Conservation (phyloP, 2,888 invertebrate genomes). For the Cheilosia vulpina region DNA sequence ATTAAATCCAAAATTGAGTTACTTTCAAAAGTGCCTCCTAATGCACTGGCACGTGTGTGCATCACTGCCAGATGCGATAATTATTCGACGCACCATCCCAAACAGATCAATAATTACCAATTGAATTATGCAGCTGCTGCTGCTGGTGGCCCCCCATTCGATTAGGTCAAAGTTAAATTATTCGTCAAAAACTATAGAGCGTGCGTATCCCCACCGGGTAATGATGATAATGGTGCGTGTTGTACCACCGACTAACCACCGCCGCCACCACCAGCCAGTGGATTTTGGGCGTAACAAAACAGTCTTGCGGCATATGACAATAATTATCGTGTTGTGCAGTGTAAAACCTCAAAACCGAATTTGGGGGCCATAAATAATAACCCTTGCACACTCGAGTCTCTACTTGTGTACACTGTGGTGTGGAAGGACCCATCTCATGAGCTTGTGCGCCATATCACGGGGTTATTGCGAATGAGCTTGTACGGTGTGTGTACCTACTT, state of each 20-base stretch:
- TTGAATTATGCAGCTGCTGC: conserved; percentile 39
- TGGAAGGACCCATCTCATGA: background rate
- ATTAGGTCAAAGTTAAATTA: conserved; percentile 41
- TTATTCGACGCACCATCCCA: background rate
- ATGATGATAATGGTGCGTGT: conserved; percentile 2
- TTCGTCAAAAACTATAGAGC: conserved; percentile 34
- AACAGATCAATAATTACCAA: conserved; percentile 53
- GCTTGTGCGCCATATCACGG: conserved; percentile 18
- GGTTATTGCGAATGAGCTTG: conserved; percentile 5
- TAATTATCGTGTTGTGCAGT: conserved; percentile 56
- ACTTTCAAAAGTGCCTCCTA: background rate
- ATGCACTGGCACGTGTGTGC: background rate
- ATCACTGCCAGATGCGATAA: conserved; percentile 23
- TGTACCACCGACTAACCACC: conserved; percentile 3
- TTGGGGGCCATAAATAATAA: conserved; percentile 42
- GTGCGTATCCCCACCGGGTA: background rate
- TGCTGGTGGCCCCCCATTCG: background rate
- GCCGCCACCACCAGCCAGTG: background rate
- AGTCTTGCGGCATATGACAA: conserved; percentile 61
- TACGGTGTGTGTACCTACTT: background rate
- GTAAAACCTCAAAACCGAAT: conserved; percentile 58
- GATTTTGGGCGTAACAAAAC: background rate
- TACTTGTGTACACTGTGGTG: background rate
- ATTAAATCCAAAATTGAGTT: background rate
- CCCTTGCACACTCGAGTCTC: background rate